Base-by-base conservation (phyloP, 2,797 vertebrate genomes). In the Nyctibius grandis region DNA sequence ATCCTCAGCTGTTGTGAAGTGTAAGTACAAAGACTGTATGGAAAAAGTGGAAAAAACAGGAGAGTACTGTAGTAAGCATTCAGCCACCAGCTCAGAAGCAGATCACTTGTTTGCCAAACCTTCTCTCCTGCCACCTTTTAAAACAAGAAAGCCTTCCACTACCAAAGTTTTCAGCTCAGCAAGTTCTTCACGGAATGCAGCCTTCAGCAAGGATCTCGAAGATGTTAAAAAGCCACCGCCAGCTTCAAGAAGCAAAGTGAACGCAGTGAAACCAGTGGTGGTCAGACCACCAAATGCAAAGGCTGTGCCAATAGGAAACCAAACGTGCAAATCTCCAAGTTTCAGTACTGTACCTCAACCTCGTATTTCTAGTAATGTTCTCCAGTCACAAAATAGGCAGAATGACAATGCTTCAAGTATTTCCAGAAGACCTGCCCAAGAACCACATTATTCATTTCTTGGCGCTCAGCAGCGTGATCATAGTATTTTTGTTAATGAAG, bases 121-220 rank as follows among this genome's bases (percentile, higher is more conserved):
- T 42, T 95, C 98, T 33, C 88, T 98, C 40, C 97, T 91, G 2
- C 93, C 92, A 14, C 94, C 93, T 3, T 57, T 93, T n/a, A 98
- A 96, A 86, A 65, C 64, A 28, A 69, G 69, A 12, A 98, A 97
- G 61, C 98, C 97, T 81, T 91, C 98, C 33, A 99, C 98, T 4
- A 90, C 98, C 12, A 99, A 99, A 91, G 93, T 98, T 53, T 99
- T 98, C 86, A 97, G 97, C 59, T 96, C 98, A 1, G 89, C 91
- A 4, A 95, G 91, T 57, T 97, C 97, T 40, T 99, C 98, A 4
- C 97, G 98, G 38, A 98, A 64, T 10, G 98, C 98, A 47, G 97
- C 95, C 65, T 95, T 99, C 67, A 98, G 97, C 69, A 98, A 96
- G 77, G 98, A 99, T 44, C 94, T 99, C 1, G 98, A 98, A 88